These are phyloP conservation scores for Cyrtodaria siliqua DNA, from an alignment of 2,888 invertebrate genomes.

Conservation along the genomic window DNA sequence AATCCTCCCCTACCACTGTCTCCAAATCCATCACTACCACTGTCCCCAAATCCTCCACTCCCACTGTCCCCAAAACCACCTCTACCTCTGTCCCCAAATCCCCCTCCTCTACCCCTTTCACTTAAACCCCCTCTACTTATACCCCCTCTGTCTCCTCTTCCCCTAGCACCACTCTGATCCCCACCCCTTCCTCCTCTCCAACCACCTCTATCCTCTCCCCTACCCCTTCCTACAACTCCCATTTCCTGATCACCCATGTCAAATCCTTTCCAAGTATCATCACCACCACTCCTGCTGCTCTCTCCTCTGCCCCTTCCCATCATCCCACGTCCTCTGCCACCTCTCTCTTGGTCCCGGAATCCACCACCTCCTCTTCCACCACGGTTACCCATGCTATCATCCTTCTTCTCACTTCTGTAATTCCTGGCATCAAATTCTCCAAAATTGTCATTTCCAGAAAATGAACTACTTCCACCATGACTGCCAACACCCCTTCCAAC, in stretches of 20 bases:
- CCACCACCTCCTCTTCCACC: slow-evolving; percentile 2
- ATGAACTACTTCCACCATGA: not conserved
- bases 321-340: slow-evolving; percentile 4
- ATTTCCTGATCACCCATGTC: not conserved
- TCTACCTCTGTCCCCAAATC: slow-evolving; percentile 10
- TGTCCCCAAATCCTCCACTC: slow-evolving; percentile 17
- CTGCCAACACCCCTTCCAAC: not conserved
- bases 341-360: not conserved
- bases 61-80: slow-evolving; percentile 22
- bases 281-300: slow-evolving; percentile 2
- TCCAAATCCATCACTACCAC: too few species aligned
- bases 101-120: slow-evolving; percentile 18
- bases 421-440: slow-evolving; percentile 2
- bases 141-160: slow-evolving; percentile 11
- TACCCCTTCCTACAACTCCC: slow-evolving; percentile 3
- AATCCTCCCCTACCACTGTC: slow-evolving; percentile 17
- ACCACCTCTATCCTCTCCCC: slow-evolving; percentile 15
- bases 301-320: not conserved
- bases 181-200: slow-evolving; percentile 20
- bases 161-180: slow-evolving; percentile 13
- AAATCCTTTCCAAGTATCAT: not conserved
- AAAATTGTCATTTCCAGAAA: slow-evolving; percentile 7
- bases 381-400: not conserved
- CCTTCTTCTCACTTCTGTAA: not conserved
- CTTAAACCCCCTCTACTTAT: slow-evolving; percentile 17